phyloP scores from a whole-genome alignment of 2,888 invertebrate genomes.

The Limnephilus auricula region DNA sequence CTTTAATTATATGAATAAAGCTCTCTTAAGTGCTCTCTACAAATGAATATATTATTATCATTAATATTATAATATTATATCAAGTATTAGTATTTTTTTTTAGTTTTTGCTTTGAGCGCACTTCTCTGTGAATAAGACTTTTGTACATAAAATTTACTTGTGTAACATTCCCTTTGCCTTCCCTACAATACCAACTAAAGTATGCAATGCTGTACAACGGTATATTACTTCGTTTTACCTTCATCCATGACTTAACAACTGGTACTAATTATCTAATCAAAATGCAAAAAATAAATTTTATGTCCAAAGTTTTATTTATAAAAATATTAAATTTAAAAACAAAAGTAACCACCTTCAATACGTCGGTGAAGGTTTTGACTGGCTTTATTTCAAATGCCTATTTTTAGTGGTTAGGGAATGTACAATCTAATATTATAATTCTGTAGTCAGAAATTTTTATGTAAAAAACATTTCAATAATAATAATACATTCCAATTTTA shows the following conservation, averaged over 20 bases:
- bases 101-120: neutral
- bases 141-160: neutral
- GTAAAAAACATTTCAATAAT: neutral
- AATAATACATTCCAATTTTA: neutral
- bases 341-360: no score
- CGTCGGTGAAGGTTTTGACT: no score
- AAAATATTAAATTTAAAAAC: neutral
- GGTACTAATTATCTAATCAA: neutral
- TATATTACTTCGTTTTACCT: neutral
- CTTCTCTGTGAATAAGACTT: neutral
- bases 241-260: neutral
- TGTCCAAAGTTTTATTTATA: neutral
- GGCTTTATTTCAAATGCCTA: neutral
- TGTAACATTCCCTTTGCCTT: neutral
- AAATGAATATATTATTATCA: neutral
- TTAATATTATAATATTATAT: neutral
- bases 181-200: neutral
- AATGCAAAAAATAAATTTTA: neutral
- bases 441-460: neutral
- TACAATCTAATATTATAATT: neutral
- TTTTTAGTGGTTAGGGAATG: neutral
- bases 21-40: neutral
- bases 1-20: slow-evolving; percentile 6
- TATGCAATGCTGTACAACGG: neutral
- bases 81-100: neutral